Percentiles rank a stretch among this genome's conserved stretches.
Evolutionary conservation across 2,888 invertebrate genomes (phyloP).

Genomic region (Athetis lepigone): DNA sequence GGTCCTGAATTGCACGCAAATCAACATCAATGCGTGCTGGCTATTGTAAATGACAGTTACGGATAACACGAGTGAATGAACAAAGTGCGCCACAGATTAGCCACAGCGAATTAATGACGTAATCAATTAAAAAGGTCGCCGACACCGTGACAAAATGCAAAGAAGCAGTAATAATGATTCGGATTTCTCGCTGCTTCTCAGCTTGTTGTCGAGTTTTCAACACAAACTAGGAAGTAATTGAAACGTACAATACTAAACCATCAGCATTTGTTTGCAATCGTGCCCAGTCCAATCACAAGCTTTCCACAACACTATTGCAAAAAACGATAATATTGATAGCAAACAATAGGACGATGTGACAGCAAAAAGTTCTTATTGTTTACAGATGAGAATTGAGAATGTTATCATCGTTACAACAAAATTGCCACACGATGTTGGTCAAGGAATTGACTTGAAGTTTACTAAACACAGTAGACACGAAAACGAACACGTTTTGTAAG

Average conservation of each 20-base stretch:
- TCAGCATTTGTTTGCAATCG: conserved; percentile 44
- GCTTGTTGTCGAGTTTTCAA: conserved; percentile 28
- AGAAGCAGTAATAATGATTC: conserved; percentile 17
- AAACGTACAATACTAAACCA: conserved; percentile 37
- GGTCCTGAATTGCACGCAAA: conserved; percentile 12
- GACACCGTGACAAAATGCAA: conserved; percentile 19
- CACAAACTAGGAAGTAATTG: conserved; percentile 51
- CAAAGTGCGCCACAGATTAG: conserved; percentile 31
- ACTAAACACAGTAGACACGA: conserved; percentile 29
- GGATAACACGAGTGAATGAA: conserved; percentile 33
- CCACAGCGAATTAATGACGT: conserved; percentile 28
- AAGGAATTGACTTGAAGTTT: conserved; percentile 63
- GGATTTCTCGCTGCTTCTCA: conserved; percentile 27
- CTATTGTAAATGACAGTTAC: conserved; percentile 30
- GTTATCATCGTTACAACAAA: conserved; percentile 58
- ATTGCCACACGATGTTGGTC: conserved; percentile 70
- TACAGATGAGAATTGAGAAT: conserved; percentile 71
- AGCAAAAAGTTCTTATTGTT: conserved; percentile 71
- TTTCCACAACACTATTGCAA: conserved; percentile 52
- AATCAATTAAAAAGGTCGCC: conserved; percentile 50
- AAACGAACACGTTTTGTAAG: conserved; percentile 46
- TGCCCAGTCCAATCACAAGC: conserved; percentile 29
- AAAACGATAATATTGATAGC: conserved; percentile 52
- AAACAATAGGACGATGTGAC: conserved; percentile 69
- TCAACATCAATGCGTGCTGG: conserved; percentile 14